Base-by-base conservation (phyloP, 2,797 vertebrate genomes). In the Gallirallus australis region DNA sequence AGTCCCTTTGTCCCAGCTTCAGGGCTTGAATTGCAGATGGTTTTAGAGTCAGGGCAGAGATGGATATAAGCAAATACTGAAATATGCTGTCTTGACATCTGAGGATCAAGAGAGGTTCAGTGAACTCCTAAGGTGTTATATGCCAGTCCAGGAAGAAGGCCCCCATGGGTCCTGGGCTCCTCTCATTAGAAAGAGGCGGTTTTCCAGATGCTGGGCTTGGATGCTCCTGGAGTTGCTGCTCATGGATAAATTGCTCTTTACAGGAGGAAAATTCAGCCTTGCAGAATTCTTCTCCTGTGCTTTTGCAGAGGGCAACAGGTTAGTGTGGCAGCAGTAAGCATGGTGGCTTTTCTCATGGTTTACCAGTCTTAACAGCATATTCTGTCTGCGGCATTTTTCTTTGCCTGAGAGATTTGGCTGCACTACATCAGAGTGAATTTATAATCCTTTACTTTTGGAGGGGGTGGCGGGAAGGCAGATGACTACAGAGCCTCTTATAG, bases 401-500 rank as follows among this genome's bases (percentile, higher is more conserved):
- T 57, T 57, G 76, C 89, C 61, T 94, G 66, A 60, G 91, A 56
- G 78, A 78, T 93, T 91, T 94, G 78, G 59, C 73, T 83, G n/a
- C 68, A 89, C 54, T 95, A 93, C 86, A 92, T 92, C 79, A 89
- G 86, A 93, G 47, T 93, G 93, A 86, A 89, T 93, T 95, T 92
- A 82, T 96, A 95, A 92, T 96, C 73, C 47, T 91, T 72, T 93
- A 57, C 86, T 95, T 94, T 87, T 91, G 75, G 93, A 93, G 90
- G 95, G 90, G 91, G 95, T 78, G 93, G 89, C 9, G 18, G 96
- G 86, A 96, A 96, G 81, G 94, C 93, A 95, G 93, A 96, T 97
- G 90, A 95, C 95, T 95, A 82, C 95, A 94, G 23, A 95, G 96
- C 94, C 80, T 95, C 87, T 95, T 97, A 94, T 57, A 92, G 94